Conservation (phyloP, 2,888 invertebrate genomes). For the Coenonympha glycerion region DNA sequence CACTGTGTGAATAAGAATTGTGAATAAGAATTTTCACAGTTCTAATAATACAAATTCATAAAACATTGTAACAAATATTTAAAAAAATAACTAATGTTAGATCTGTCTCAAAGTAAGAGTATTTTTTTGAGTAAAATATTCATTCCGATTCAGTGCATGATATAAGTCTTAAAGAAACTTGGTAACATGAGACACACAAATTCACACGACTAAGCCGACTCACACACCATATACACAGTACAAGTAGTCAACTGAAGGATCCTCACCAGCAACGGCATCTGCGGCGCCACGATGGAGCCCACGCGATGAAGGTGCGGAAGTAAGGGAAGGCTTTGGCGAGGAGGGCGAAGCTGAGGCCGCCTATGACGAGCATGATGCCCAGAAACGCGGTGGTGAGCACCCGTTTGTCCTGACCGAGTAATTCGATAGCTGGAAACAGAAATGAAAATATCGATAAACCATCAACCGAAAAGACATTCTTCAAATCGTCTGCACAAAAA, state of each 20-base stretch:
- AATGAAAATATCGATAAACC: neutral
- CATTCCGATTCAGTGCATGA: too few relatives aligned
- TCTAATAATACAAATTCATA: too few relatives aligned
- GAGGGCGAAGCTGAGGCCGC: slow-evolving; percentile 81
- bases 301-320: slow-evolving; percentile 83
- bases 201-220: too few relatives aligned
- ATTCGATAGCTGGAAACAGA: slow-evolving; percentile 56
- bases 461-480: slow-evolving; percentile 26
- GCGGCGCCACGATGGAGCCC: slow-evolving; percentile 83
- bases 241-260: too few relatives aligned
- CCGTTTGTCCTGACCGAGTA: slow-evolving; percentile 62
- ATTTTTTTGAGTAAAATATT: too few relatives aligned
- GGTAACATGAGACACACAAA: neutral
- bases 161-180: too few relatives aligned
- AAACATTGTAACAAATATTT: too few relatives aligned
- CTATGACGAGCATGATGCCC: slow-evolving; percentile 77
- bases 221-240: neutral
- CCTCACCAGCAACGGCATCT: slow-evolving; percentile 79
- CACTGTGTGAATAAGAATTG: too few relatives aligned
- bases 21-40: too few relatives aligned
- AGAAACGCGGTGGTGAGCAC: slow-evolving; percentile 63
- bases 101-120: too few relatives aligned
- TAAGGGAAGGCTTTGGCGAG: slow-evolving; percentile 81
- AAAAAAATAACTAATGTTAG: too few relatives aligned
- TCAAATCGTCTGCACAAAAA: too few relatives aligned